These are phyloP conservation scores for Actinia tenebrosa DNA, from an alignment of 64 coral and sea anemone genomes.

Conservation along the genomic window DNA sequence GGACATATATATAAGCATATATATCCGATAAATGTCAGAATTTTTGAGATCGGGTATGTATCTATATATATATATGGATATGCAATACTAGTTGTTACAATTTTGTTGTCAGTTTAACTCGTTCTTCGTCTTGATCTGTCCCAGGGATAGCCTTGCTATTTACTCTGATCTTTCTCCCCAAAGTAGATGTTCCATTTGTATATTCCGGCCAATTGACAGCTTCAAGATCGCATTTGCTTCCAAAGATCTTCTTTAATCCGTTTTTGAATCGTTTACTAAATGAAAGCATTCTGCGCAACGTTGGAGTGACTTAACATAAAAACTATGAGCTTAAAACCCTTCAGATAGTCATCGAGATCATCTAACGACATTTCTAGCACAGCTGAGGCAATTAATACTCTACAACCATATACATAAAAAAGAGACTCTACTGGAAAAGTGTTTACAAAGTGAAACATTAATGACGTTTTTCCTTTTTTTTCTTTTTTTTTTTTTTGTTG, in stretches of 20 bases:
- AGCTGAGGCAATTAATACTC: no score
- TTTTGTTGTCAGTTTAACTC: background rate
- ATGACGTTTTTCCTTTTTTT: no score
- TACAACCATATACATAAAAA: no score
- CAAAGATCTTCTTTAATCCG: background rate
- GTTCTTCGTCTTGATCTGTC: background rate
- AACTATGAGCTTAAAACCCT: background rate
- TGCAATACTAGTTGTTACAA: background rate
- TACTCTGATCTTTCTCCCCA: background rate
- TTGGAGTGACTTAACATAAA: conserved; percentile 2
- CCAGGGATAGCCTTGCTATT: background rate
- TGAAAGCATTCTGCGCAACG: conserved; percentile 12
- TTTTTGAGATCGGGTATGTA: no score
- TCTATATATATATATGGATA: no score
- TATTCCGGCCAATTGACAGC: background rate
- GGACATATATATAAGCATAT: no score
- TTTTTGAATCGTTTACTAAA: conserved; percentile 8
- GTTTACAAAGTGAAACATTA: no score
- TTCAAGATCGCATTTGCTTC: background rate
- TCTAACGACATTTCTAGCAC: no score
- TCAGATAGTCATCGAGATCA: background rate
- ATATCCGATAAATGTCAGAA: no score
- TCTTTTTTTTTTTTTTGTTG: no score
- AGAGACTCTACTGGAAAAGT: no score
- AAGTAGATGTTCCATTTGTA: background rate